Evolutionary conservation across 2,888 invertebrate species (phyloP), one percentile per base, ranked within the genome.

Genomic region (Chouioia cunea): DNA sequence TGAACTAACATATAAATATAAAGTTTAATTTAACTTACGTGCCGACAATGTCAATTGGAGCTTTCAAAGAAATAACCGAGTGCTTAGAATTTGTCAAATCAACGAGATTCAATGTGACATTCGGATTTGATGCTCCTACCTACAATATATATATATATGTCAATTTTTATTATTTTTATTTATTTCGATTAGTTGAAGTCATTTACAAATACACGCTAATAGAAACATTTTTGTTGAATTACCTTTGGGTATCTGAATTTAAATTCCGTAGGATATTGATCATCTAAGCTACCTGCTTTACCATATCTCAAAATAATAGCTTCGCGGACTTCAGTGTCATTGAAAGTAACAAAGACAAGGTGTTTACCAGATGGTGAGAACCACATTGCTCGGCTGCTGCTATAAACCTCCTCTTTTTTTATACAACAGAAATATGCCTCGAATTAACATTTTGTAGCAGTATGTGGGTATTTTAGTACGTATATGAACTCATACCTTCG

Each of bases 201-300:
- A n/a, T n/a, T n/a, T n/a, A n/a, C n/a, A n/a, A n/a, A n/a, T n/a
- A n/a, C n/a, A n/a, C n/a, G n/a, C n/a, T n/a, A n/a, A n/a, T n/a
- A n/a, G n/a, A n/a, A n/a, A n/a, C n/a, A n/a, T n/a, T n/a, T 1
- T 3, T 2, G 58, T 18, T n/a, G 6, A 52, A 36, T 62, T 81
- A 92, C 92, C 89, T 94, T 95, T 6, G 94, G 94, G 86, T 94
- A 95, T 79, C 91, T 92, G 71, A 94, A 89, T 54, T 88, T 85
- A 16, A 91, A 86, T 70, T 90, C 86, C 65, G 88, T 85, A 0
- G 94, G 92, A 83, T 95, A 95, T 82, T 93, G 93, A 77, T 89
- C 86, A 15, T 86, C 84, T 0, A 87, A 67, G 62, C 87, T 86
- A 0, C 88, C 88, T 0, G 91, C 88, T 22, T 88, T 86, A 0